phyloP scores from a whole-genome alignment of 2,888 invertebrate species.

The Monochamus alternatus region DNA sequence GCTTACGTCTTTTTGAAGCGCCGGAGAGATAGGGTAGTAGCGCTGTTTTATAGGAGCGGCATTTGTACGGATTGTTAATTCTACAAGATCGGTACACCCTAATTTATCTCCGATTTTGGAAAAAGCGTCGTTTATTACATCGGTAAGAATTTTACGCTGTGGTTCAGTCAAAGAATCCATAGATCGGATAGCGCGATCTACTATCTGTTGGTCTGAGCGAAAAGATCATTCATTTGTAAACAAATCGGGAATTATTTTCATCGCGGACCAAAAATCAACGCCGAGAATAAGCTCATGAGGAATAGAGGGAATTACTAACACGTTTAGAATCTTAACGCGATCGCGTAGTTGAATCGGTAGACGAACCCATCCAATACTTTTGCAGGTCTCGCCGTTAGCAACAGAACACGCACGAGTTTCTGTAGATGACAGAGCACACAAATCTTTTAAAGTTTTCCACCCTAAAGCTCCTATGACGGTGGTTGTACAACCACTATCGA shows the following conservation, averaged over 20 bases:
- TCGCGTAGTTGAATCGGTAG: conserved; percentile 15
- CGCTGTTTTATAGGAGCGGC: background rate
- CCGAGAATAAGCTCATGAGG: conserved; percentile 18
- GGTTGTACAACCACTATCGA: conserved; percentile 13
- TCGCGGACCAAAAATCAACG: conserved; percentile 13
- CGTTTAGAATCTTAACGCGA: background rate
- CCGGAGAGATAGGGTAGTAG: background rate
- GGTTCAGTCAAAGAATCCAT: background rate
- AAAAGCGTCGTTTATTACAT: background rate
- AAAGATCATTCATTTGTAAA: too few species aligned
- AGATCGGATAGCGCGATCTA: background rate
- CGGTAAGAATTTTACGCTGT: background rate
- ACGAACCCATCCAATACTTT: background rate
- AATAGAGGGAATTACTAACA: conserved; percentile 13
- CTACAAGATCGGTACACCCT: background rate
- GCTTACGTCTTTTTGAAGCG: background rate
- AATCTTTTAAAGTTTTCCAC: conserved; percentile 3
- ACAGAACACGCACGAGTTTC: background rate
- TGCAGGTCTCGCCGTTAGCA: conserved; percentile 20
- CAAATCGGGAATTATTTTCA: background rate
- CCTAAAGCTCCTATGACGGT: conserved; percentile 9
- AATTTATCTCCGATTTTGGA: background rate
- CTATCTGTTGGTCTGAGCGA: too few species aligned
- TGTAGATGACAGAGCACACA: background rate
- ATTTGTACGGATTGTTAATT: background rate